Percentiles rank a stretch among this genome's conserved stretches.
Evolutionary conservation across 2,797 vertebrate species (phyloP).

Genomic region (Linurgus olivaceus): DNA sequence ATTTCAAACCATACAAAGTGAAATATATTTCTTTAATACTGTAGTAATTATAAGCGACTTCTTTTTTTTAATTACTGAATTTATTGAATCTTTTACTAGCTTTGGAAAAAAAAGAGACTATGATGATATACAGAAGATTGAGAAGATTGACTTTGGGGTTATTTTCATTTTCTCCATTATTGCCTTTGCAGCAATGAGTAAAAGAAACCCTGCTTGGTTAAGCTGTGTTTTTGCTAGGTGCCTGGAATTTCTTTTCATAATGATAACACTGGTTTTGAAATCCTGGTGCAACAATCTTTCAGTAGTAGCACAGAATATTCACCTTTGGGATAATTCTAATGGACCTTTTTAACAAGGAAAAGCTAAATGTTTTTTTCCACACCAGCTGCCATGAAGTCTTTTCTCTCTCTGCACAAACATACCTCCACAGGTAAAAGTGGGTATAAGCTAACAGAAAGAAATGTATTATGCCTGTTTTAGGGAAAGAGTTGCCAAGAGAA

Average conservation of each 20-base stretch:
- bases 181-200: neutral
- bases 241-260: neutral
- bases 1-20: constrained; percentile 44
- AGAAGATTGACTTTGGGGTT: neutral
- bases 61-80: neutral
- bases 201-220: neutral
- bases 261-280: neutral
- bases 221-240: neutral
- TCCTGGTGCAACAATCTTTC: neutral
- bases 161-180: neutral
- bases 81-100: constrained; percentile 22
- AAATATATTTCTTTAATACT: constrained; percentile 46
- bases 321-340: neutral
- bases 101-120: neutral
- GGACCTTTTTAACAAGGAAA: neutral
- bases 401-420: neutral
- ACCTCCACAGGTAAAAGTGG: neutral
- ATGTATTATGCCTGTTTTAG: neutral
- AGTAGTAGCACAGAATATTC: neutral
- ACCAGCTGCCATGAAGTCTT: neutral
- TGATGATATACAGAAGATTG: neutral
- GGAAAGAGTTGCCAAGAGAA: neutral
- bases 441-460: neutral
- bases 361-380: neutral
- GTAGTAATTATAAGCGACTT: constrained; percentile 20